Conservation (phyloP, 2,797 vertebrate genomes). For the Hylomyscus alleni region DNA sequence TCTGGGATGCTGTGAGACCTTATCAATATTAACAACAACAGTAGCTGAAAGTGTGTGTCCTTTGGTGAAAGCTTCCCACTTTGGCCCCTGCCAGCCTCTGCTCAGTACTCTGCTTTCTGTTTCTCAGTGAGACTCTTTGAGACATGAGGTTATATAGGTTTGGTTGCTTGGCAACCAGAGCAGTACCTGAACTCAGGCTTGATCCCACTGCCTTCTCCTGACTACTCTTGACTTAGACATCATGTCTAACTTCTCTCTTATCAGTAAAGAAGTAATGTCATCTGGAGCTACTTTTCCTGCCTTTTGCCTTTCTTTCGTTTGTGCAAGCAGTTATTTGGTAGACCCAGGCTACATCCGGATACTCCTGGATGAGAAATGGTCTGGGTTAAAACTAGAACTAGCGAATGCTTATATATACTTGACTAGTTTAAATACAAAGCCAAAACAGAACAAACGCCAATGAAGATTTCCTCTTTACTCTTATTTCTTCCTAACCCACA, state of each 20-base stretch:
- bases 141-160: background rate
- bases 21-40: background rate
- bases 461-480: background rate
- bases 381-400: conserved; percentile 21
- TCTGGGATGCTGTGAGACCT: background rate
- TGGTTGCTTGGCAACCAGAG: background rate
- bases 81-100: background rate
- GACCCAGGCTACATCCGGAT: background rate
- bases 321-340: background rate
- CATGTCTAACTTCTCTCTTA: no score
- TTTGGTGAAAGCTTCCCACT: background rate
- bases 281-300: background rate
- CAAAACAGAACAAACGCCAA: background rate
- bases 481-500: background rate
- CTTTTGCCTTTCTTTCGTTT: background rate
- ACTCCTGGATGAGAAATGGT: background rate
- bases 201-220: background rate
- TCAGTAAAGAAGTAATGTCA: background rate
- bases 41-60: background rate
- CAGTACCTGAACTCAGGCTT: background rate
- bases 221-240: no score
- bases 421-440: conserved; percentile 6
- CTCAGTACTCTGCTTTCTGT: background rate
- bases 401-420: background rate
- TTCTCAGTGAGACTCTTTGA: background rate